phyloP scores from a whole-genome alignment of 2,113 vertebrate species.

The Phyllopteryx taeniolatus region DNA sequence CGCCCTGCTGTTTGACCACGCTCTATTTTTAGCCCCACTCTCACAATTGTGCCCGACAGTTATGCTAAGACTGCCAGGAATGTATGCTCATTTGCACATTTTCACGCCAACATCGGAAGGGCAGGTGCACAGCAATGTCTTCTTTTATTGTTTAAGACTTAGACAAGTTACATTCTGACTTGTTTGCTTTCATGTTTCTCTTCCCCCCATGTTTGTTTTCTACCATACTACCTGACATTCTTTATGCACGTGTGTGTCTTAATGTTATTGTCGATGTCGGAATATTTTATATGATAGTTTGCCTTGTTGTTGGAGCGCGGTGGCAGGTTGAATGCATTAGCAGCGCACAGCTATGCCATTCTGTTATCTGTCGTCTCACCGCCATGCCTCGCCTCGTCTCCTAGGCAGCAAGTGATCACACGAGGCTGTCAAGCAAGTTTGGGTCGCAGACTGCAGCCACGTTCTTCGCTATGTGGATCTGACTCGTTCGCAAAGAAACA shows the following conservation, averaged over 20 bases:
- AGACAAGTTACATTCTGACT: constrained; percentile 58
- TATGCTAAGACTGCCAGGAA: constrained; percentile 68
- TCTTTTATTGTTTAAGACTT: constrained; percentile 46
- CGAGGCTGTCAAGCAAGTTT: constrained; percentile 69
- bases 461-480: constrained; percentile 45
- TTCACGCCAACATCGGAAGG: constrained; percentile 13
- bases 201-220: constrained; percentile 53
- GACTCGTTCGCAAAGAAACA: constrained; percentile 48
- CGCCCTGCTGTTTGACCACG: constrained; percentile 71
- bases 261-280: constrained; percentile 59
- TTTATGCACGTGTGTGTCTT: constrained; percentile 46
- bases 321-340: constrained; percentile 74
- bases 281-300: constrained; percentile 67
- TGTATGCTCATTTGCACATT: background rate
- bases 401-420: constrained; percentile 68
- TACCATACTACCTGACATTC: constrained; percentile 46
- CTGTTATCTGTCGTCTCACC: constrained; percentile 69
- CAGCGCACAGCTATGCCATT: constrained; percentile 58
- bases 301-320: constrained; percentile 71
- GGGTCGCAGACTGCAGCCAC: constrained; percentile 55
- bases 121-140: constrained; percentile 28
- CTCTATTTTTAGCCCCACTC: constrained; percentile 77
- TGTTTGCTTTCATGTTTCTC: constrained; percentile 61
- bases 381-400: constrained; percentile 68
- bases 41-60: constrained; percentile 68